phyloP scores from a whole-genome alignment of 2,797 vertebrate species.

The Scomberomorus guttatus region DNA sequence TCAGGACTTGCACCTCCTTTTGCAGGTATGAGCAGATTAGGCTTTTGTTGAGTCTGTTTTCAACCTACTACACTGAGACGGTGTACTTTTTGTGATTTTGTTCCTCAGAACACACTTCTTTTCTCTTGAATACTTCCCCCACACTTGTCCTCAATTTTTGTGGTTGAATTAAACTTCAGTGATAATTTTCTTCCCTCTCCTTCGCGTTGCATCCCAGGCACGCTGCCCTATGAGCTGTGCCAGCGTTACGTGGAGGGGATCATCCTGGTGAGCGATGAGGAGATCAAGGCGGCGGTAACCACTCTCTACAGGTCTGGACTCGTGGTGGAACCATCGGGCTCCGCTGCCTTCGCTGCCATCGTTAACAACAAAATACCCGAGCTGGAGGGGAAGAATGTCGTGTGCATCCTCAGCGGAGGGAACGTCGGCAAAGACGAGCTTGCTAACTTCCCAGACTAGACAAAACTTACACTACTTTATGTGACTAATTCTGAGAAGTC shows the following conservation, averaged over 20 bases:
- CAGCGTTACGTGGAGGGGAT: constrained; percentile 81
- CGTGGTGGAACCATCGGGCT: constrained; percentile 85
- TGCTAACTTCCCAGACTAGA: constrained; percentile 74
- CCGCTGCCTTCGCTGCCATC: constrained; percentile 84
- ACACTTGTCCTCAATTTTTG: not conserved
- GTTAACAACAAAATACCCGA: constrained; percentile 78
- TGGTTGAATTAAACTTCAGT: no score
- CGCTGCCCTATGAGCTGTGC: constrained; percentile 82
- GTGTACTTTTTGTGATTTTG: no score
- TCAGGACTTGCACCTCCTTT: constrained; percentile 86
- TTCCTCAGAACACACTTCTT: no score
- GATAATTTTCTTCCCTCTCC: not conserved
- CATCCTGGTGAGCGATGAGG: constrained; percentile 84
- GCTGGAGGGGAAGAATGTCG: constrained; percentile 77
- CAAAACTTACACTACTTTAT: not conserved
- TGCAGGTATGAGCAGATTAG: constrained; percentile 75
- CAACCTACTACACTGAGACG: no score
- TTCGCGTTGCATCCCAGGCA: constrained; percentile 65
- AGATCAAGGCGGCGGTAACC: constrained; percentile 82
- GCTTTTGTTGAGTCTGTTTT: no score
- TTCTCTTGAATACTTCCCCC: no score
- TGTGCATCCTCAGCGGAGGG: constrained; percentile 85
- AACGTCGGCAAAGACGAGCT: constrained; percentile 87
- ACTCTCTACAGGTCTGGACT: constrained; percentile 82
- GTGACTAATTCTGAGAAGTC: not conserved